A percentile compares a stretch with the other conserved stretches of the same genome.
Conservation (phyloP, 2,888 invertebrate species). For the Mesoligia furuncula region DNA sequence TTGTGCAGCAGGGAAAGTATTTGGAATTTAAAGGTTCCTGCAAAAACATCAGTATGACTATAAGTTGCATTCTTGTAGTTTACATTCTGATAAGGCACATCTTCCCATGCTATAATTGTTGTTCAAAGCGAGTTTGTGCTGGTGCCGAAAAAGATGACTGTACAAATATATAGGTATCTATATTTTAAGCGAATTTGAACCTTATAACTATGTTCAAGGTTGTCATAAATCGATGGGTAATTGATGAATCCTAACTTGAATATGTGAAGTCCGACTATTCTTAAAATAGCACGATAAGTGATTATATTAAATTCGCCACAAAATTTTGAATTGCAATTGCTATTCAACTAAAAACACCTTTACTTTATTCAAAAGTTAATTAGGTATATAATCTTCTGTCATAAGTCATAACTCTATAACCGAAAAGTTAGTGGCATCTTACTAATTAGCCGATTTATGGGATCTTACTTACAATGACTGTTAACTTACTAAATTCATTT, state of each 20-base stretch:
- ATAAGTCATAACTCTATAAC: slow-evolving; percentile 12
- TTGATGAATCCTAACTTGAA: slow-evolving; percentile 7
- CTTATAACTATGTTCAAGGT: background rate
- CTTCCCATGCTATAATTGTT: slow-evolving; percentile 6
- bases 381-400: slow-evolving; percentile 12
- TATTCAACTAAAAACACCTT: background rate
- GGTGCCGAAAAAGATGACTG: slow-evolving; percentile 1
- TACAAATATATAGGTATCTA: background rate
- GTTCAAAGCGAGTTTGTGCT: slow-evolving; percentile 14
- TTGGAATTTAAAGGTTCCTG: background rate
- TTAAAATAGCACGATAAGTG: background rate
- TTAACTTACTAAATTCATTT: slow-evolving; percentile 6
- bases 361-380: background rate
- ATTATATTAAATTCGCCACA: background rate
- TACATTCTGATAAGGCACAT: slow-evolving; percentile 15
- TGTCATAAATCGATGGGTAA: slow-evolving; percentile 28
- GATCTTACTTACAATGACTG: slow-evolving; percentile 7
- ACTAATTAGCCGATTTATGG: slow-evolving; percentile 24
- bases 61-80: background rate
- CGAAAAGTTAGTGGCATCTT: background rate
- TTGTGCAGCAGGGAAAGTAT: background rate
- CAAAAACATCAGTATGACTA: background rate
- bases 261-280: background rate
- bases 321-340: background rate
- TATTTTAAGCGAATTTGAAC: slow-evolving; percentile 17